Conservation (phyloP, 2,888 invertebrate genomes). For the Torymus texanus region DNA sequence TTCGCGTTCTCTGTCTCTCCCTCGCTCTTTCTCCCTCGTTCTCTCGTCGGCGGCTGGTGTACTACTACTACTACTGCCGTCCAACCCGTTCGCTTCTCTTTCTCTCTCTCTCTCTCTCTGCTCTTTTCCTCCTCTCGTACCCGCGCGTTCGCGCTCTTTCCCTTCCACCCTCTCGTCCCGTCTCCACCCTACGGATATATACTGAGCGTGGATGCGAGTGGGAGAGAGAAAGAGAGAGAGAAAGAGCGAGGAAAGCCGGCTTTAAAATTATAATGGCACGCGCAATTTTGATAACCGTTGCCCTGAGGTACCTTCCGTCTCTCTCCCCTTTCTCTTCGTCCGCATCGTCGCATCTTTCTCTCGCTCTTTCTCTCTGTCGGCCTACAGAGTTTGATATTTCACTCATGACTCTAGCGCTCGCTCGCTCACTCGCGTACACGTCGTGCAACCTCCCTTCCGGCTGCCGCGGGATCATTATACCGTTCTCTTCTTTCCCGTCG, state of each 20-base stretch:
- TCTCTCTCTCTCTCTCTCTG: slow-evolving; percentile 47
- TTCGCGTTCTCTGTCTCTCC: slow-evolving; percentile 55
- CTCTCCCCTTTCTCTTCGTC: slow-evolving; percentile 41
- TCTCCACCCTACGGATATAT: slow-evolving; percentile 61
- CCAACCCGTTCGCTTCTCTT: slow-evolving; percentile 55
- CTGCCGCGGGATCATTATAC: slow-evolving; percentile 59
- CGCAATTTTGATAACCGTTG: slow-evolving; percentile 74
- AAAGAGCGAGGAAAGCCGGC: slow-evolving; percentile 71
- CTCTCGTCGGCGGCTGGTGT: slow-evolving; percentile 34
- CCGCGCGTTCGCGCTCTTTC: slow-evolving; percentile 54
- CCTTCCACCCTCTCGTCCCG: slow-evolving; percentile 54
- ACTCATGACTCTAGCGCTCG: slow-evolving; percentile 57
- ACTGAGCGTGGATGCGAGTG: slow-evolving; percentile 55
- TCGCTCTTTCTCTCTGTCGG: slow-evolving; percentile 21
- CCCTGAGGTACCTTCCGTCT: slow-evolving; percentile 63
- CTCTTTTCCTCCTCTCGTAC: slow-evolving; percentile 47
- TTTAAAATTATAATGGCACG: slow-evolving; percentile 75
- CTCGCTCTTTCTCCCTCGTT: slow-evolving; percentile 55
- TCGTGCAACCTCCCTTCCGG: slow-evolving; percentile 57
- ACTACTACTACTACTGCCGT: slow-evolving; percentile 32
- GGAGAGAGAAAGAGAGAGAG: slow-evolving; percentile 35
- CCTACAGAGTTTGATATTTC: slow-evolving; percentile 64
- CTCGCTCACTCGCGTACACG: slow-evolving; percentile 45
- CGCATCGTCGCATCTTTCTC: slow-evolving; percentile 37
- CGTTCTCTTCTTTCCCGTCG: slow-evolving; percentile 51